Evolutionary conservation across 2,113 vertebrate genomes (phyloP).

Genomic region (Synodontis membranacea): DNA sequence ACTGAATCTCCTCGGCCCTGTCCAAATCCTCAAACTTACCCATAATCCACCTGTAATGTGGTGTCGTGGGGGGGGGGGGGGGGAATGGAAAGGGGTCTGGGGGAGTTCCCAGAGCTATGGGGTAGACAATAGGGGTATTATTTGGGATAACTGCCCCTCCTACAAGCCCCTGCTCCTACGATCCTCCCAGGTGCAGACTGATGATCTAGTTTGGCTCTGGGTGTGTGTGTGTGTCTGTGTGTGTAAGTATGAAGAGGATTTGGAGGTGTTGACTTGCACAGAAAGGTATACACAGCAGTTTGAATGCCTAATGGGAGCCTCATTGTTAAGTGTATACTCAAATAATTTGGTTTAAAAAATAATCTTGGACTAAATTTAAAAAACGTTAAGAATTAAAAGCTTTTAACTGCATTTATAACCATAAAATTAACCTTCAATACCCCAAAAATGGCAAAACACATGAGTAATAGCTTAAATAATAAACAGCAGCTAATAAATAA

Average conservation of each 20-base stretch:
- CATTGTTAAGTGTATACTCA: slow-evolving; percentile 42
- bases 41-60: slow-evolving; percentile 75
- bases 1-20: slow-evolving; percentile 42
- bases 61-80: slow-evolving; percentile 52
- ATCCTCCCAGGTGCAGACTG: slow-evolving; percentile 48
- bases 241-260: slow-evolving; percentile 4
- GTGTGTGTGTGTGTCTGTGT: background rate
- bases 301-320: background rate
- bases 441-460: background rate
- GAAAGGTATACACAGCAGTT: slow-evolving; percentile 8
- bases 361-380: background rate
- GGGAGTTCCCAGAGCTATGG: slow-evolving; percentile 58
- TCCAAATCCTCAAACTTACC: slow-evolving; percentile 66
- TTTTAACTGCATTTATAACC: background rate
- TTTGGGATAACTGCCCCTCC: slow-evolving; percentile 51
- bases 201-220: slow-evolving; percentile 39
- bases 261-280: slow-evolving; percentile 34
- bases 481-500: background rate
- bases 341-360: background rate
- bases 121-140: slow-evolving; percentile 72
- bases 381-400: background rate
- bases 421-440: background rate
- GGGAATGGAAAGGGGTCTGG: slow-evolving; percentile 43
- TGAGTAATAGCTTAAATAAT: background rate
- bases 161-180: slow-evolving; percentile 23